These are phyloP conservation scores for Nasonia oneida DNA, from an alignment of 2,888 invertebrate species.

Conservation along the genomic window DNA sequence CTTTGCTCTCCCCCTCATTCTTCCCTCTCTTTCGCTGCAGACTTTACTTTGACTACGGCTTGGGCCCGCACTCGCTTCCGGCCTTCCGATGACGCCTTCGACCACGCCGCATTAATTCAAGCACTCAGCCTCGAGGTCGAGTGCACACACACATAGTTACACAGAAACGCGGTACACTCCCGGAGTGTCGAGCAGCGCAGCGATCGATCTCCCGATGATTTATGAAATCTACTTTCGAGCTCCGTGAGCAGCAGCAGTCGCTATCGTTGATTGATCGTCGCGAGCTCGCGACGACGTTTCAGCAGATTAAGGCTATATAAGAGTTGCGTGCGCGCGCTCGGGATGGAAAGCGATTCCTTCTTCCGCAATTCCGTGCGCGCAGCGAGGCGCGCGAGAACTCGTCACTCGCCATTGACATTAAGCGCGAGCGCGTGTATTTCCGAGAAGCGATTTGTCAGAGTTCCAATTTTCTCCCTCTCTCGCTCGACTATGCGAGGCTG, in stretches of 20 bases:
- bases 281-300: conserved; percentile 3
- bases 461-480: conserved; percentile 51
- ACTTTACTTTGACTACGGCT: too few species aligned
- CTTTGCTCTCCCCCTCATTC: too few species aligned
- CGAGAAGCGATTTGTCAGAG: conserved; percentile 57
- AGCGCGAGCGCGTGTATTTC: conserved; percentile 40
- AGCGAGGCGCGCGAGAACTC: conserved; percentile 5
- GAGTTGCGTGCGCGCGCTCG: not conserved
- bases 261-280: conserved; percentile 61
- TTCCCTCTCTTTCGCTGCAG: too few species aligned
- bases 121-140: conserved; percentile 1
- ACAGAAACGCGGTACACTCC: not conserved
- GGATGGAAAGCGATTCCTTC: conserved; percentile 36
- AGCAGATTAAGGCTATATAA: conserved; percentile 33
- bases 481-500: not conserved
- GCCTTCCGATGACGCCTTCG: too few species aligned
- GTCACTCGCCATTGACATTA: conserved; percentile 51
- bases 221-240: conserved; percentile 63
- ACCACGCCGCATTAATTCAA: conserved; percentile 26
- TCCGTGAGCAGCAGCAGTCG: conserved; percentile 45
- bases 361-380: conserved; percentile 10
- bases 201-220: conserved; percentile 64
- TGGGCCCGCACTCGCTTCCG: too few species aligned
- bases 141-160: not conserved
- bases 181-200: not conserved